Evolutionary conservation across 2,113 vertebrate genomes (phyloP).

Genomic region (Dinomys branickii): DNA sequence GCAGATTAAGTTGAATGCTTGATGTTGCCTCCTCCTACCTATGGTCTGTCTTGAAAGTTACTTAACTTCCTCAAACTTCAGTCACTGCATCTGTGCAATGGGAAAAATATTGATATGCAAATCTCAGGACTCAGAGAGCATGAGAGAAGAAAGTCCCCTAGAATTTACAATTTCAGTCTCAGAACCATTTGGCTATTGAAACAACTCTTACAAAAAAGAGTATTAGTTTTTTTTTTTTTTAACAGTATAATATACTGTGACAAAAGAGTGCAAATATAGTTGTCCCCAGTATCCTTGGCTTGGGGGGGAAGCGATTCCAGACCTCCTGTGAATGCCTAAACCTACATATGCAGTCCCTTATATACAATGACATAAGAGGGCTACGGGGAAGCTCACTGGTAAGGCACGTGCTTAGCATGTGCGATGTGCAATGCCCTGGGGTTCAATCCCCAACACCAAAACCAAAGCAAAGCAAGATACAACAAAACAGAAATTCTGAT

Average conservation of each 20-base stretch:
- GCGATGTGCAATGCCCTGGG: background rate
- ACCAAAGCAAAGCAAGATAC: background rate
- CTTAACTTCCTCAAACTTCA: background rate
- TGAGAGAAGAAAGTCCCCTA: background rate
- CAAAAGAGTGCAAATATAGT: background rate
- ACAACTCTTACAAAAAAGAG: background rate
- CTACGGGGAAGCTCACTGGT: background rate
- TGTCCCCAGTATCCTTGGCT: too few species aligned
- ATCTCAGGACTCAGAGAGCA: background rate
- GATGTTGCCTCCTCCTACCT: background rate
- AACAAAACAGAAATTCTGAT: background rate
- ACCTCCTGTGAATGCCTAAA: background rate
- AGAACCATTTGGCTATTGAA: background rate
- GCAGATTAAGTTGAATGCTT: background rate
- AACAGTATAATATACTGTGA: background rate
- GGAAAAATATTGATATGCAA: background rate
- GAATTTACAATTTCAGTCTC: slow-evolving; percentile 5
- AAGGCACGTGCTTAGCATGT: background rate
- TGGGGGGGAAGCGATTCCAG: background rate
- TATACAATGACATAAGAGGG: background rate
- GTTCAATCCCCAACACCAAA: background rate
- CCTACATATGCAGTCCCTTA: background rate
- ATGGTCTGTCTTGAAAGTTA: background rate
- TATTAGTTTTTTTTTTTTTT: background rate
- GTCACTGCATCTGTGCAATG: background rate